These are phyloP conservation scores for Nemotelus pantherinus DNA, from an alignment of 2,888 invertebrate species.

Conservation along the genomic window DNA sequence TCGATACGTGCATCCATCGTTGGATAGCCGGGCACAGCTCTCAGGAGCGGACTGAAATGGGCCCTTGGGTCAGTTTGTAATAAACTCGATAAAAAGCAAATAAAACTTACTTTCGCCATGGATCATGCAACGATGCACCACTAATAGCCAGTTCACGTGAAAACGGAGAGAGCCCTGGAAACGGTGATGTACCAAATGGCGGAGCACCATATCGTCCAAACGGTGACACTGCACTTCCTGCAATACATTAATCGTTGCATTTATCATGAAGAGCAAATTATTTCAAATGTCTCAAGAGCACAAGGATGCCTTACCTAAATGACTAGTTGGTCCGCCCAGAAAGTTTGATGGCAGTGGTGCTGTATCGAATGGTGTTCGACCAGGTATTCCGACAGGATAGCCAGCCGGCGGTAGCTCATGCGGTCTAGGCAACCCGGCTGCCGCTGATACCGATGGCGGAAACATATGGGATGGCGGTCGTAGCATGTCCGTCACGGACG, in stretches of 20 bases:
- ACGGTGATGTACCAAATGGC: slow-evolving; percentile 72
- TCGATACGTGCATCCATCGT: slow-evolving; percentile 71
- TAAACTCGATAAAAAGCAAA: neutral
- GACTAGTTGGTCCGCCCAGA: slow-evolving; percentile 72
- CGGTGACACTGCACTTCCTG: slow-evolving; percentile 77
- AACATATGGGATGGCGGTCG: slow-evolving; percentile 77
- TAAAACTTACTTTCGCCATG: slow-evolving; percentile 72
- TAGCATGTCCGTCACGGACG: slow-evolving; percentile 65
- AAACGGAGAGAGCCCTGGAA: slow-evolving; percentile 76
- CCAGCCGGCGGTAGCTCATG: slow-evolving; percentile 68
- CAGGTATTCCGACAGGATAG: slow-evolving; percentile 59
- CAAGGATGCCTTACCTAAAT: slow-evolving; percentile 70
- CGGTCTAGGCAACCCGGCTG: slow-evolving; percentile 62
- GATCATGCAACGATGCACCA: slow-evolving; percentile 69
- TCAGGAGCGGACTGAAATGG: slow-evolving; percentile 65
- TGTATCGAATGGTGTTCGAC: slow-evolving; percentile 71
- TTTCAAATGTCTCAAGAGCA: neutral
- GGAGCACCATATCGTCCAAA: slow-evolving; percentile 82
- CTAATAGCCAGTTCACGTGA: slow-evolving; percentile 70
- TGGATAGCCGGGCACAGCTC: slow-evolving; percentile 70
- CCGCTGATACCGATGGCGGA: slow-evolving; percentile 59
- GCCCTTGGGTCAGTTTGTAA: neutral
- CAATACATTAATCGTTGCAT: slow-evolving; percentile 19
- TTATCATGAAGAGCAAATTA: neutral
- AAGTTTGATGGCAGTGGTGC: slow-evolving; percentile 74